Evolutionary conservation across 2,888 invertebrate genomes (phyloP), one percentile per base, ranked within the genome.

Genomic region (Heliothis peltigera): DNA sequence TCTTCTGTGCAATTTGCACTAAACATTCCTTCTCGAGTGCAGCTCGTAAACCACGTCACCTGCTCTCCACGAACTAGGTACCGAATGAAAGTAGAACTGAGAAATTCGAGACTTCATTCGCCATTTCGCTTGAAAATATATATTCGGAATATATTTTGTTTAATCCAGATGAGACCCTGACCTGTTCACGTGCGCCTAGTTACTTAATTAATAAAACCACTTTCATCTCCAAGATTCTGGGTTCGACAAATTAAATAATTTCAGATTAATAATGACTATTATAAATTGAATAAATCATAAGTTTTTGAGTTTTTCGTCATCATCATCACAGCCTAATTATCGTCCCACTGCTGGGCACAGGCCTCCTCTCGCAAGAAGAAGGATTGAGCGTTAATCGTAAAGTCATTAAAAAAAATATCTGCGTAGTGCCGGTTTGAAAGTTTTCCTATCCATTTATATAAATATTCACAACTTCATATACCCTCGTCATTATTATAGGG

Each of bases 11-110:
- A 86, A 86, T 88, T 88, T 87, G 82, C 86, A 85, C 84, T 78
- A 84, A 84, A 84, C 84, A 87, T 88, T 87, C 83, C 86, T 85
- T 66, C 80, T 75, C 82, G 84, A 80, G 81, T 84, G 86, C 81
- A 84, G 74, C 83, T 85, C 86, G 86, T 91, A 90, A 90, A 91
- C 82, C 82, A 85, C 77, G 84, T 83, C 81, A 76, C 80, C 80
- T 80, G 76, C 60, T 73, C 73, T 76, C 76, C 65, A 61, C 70
- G 67, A 80, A 72, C 77, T 74, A 32, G 32, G 32, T 32, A 74
- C 64, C 76, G 65, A 69, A 69, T 63, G 71, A 73, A 72, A 76
- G 75, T 77, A 80, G 61, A 76, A 81, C 66, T 64, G 61, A 52
- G 65, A 80, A 76, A 77, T 78, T 78, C 75, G 71, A 83, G 73